Base-by-base conservation (phyloP, 2,888 invertebrate genomes). In the Polietes domitor region DNA sequence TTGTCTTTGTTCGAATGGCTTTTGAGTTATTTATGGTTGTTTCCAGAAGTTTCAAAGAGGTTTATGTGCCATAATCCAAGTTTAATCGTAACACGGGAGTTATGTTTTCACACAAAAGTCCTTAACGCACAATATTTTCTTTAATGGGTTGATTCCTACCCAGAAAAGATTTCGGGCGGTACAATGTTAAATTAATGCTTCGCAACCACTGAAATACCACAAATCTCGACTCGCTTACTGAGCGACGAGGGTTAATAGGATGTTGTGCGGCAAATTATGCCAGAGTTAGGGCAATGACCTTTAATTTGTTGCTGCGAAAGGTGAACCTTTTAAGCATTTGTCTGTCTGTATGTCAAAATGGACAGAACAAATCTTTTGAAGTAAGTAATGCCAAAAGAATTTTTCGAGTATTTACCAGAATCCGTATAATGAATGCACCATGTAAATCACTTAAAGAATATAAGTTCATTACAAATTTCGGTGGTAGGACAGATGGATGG, bases 1-100 rank as follows among this genome's bases (percentile, higher is more conserved):
- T 17, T 68, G 24, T 32, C 15, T 61, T 28, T 61, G 61, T 61
- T 15, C 28, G 68, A 43, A 68, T 68, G 37, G 43, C n/a, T 68
- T 21, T 24, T 68, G 68, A 68, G 68, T 43, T 68, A 68, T 68
- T 68, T 68, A 68, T 24, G 37, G 9, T 68, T 41, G 15, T 68
- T 24, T 58, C 2, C 26, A 26, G 12, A 58, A 2, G 5, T 41
- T 43, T 6, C 1, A 65, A 58, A 58, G 21, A 12, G 37, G 4
- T 65, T 41, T 63, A 6, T 37, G 21, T 37, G 65, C 41, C 41
- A 65, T 21, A 65, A 32, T 32, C 32, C 41, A 19, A 19, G 26
- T 2, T 43, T 15, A 15, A 43, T 0, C 43, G 7, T 24, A 68
- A n/a, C 43, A 43, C 12, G 21, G 24, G 43, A 43, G 43, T 68